Conservation (phyloP, 1,140 invertebrate species). For the Trichonephila clavata region DNA sequence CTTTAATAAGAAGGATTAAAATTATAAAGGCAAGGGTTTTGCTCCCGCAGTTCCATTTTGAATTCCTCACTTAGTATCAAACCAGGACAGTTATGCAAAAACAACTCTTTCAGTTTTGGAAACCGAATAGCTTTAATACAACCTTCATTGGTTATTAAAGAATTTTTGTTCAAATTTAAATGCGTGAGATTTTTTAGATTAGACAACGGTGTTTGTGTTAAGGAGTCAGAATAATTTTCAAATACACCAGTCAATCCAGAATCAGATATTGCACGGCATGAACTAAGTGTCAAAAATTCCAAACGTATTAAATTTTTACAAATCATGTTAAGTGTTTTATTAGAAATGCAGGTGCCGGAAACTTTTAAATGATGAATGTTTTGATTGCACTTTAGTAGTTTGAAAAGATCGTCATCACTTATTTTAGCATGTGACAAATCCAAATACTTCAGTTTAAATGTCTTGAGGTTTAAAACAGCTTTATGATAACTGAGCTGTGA, state of each 20-base stretch:
- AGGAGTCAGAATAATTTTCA: background rate
- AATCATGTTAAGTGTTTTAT: background rate
- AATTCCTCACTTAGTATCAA: too few species aligned
- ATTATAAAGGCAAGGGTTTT: background rate
- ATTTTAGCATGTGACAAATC: background rate
- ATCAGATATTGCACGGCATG: background rate
- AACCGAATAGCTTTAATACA: background rate
- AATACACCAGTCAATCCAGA: background rate
- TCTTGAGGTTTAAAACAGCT: background rate
- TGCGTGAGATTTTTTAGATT: background rate
- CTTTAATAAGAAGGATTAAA: background rate
- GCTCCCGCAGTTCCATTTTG: background rate
- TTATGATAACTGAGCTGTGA: background rate
- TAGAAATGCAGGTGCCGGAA: background rate
- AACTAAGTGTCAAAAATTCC: background rate
- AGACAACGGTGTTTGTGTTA: background rate
- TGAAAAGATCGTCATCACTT: background rate
- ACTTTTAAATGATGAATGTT: background rate
- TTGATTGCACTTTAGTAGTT: background rate
- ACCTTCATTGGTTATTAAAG: background rate
- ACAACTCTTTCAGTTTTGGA: background rate
- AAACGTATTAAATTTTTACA: background rate
- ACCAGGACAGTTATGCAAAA: background rate
- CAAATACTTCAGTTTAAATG: background rate
- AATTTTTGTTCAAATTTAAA: background rate